Evolutionary conservation across 2,797 vertebrate species (phyloP), one percentile per base, ranked within the genome.

Genomic region (Tenualosa thibaudeaui): DNA sequence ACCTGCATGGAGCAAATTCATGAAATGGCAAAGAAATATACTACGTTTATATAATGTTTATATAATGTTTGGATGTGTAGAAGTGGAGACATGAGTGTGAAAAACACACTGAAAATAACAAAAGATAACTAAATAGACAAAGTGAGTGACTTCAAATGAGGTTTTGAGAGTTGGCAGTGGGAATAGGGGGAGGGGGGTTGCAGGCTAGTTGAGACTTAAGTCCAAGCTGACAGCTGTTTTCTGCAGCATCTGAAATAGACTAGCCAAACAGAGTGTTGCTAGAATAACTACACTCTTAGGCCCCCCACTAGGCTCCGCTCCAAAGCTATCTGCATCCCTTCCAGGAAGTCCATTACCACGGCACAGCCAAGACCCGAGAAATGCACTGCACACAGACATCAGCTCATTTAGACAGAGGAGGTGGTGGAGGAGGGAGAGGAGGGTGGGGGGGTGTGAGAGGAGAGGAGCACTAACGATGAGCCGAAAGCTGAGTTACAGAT

Each of bases 1-100:
- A 97, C 84, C 98, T 99, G 82, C 19, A 58, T 58, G 19, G 56
- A 31, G 53, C 53, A 3, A 3, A 54, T 17, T 54, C 15, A 17
- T 3, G 15, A 5, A 58, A 54, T 50, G 49, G 5, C 49, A 50
- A 9, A 50, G 9, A 50, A 5, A 9, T 50, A 5, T 50, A 50
- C 49, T 5, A 49, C 46, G 3, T 49, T 3, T 49, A 3, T 49
- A 49, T 49, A 49, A 49, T 49, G 46, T 49, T 49, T 49, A 49
- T 49, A 8, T 3, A 5, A 50, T 2, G 49, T 50, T 50, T 31
- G 31, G 31, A 31, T 31, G 0, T 31, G 31, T 31, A 31, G 31
- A 1, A 31, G 31, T 31, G 31, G 31, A 31, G 31, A 31, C 31
- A 1, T 31, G 31, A 31, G 31, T 31, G 31, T 31, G 31, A 46